These are phyloP conservation scores for Malacosoma neustria DNA, from an alignment of 2,888 invertebrate species.

Conservation along the genomic window DNA sequence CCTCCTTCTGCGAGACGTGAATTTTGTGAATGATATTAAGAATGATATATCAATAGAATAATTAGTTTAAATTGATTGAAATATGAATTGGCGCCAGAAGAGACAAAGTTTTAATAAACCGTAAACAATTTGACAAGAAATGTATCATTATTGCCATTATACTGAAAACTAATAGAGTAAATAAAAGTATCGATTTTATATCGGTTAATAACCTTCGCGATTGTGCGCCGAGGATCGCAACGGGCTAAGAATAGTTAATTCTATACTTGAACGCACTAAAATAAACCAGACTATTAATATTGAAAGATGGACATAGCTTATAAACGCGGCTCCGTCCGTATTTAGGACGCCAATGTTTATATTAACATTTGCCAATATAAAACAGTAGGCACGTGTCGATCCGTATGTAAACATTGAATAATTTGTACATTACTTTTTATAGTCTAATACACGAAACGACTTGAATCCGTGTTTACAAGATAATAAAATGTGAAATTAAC, in stretches of 20 bases:
- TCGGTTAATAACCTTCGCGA: slow-evolving; percentile 39
- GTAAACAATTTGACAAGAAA: no score
- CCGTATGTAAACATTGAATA: slow-evolving; percentile 3
- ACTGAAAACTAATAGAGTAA: no score
- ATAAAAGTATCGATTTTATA: slow-evolving; percentile 13
- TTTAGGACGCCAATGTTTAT: slow-evolving; percentile 24
- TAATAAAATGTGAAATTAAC: not conserved
- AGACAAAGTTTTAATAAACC: no score
- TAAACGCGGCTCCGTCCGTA: slow-evolving; percentile 13
- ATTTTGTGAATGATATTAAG: no score
- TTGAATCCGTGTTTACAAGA: not conserved
- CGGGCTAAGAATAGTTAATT: slow-evolving; percentile 22
- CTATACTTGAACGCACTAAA: slow-evolving; percentile 30
- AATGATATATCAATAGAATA: no score
- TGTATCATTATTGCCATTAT: no score
- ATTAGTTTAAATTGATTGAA: no score
- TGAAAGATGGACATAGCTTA: not conserved
- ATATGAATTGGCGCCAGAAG: no score
- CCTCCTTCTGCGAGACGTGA: no score
- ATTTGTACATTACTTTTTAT: not conserved
- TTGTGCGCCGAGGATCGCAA: slow-evolving; percentile 21
- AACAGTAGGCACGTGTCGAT: slow-evolving; percentile 9
- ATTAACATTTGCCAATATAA: slow-evolving; percentile 18
- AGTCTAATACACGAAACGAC: not conserved
- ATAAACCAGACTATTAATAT: slow-evolving; percentile 17